Percentiles rank a stretch among this genome's conserved stretches.
Evolutionary conservation across 2,113 vertebrate species (phyloP).

Genomic region (Diadophis punctatus): DNA sequence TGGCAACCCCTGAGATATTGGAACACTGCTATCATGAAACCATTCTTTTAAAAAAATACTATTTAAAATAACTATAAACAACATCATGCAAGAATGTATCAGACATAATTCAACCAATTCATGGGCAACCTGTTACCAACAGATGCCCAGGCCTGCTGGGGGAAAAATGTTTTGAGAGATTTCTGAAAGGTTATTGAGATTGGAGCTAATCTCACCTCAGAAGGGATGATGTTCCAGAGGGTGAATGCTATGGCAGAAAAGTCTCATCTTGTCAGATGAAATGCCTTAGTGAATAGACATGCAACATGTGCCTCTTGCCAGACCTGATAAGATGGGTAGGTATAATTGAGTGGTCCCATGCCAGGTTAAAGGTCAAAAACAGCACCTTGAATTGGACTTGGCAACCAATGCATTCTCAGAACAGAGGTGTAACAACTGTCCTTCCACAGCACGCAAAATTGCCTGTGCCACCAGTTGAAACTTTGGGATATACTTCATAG

Average conservation of each 20-base stretch:
- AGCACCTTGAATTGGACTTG: neutral
- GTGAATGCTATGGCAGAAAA: neutral
- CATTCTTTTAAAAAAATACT: neutral
- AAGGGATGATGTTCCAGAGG: neutral
- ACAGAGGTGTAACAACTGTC: neutral
- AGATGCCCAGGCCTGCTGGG: neutral
- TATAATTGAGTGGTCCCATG: neutral
- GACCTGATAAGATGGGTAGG: neutral
- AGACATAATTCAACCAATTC: neutral
- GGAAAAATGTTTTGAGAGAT: neutral
- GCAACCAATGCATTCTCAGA: neutral
- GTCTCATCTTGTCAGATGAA: neutral
- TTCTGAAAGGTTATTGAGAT: neutral
- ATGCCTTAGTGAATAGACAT: neutral
- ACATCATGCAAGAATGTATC: neutral
- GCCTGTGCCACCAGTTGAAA: neutral
- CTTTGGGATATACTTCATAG: neutral
- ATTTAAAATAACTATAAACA: neutral
- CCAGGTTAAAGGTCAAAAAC: neutral
- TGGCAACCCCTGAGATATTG: too few species aligned
- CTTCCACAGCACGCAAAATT: neutral
- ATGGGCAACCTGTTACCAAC: neutral
- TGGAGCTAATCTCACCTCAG: neutral
- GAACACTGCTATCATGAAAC: too few species aligned
- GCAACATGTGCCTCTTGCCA: neutral